Conservation (phyloP, 2,888 invertebrate species). For the Gandaritis pyraliata region DNA sequence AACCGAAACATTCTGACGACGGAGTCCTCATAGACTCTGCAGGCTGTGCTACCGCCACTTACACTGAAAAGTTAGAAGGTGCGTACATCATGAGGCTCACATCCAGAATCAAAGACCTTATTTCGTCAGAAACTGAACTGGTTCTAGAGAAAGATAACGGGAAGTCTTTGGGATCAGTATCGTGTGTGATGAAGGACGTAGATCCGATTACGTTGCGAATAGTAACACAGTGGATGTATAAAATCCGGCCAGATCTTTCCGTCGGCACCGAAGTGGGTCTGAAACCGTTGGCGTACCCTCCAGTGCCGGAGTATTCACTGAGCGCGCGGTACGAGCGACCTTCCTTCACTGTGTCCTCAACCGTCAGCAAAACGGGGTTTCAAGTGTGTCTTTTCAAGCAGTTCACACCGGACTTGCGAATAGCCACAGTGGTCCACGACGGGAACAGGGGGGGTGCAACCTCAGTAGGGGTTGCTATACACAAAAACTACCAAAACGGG, state of each 20-base stretch:
- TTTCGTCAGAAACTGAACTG: constrained; percentile 74
- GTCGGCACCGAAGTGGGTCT: constrained; percentile 69
- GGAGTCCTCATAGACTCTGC: constrained; percentile 68
- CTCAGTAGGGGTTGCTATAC: constrained; percentile 67
- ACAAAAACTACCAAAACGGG: constrained; percentile 66
- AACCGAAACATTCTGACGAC: constrained; percentile 59
- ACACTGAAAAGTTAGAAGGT: constrained; percentile 63
- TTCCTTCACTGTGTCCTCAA: constrained; percentile 64
- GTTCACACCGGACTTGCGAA: constrained; percentile 65
- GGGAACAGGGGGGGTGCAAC: constrained; percentile 55
- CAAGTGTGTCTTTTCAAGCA: constrained; percentile 73
- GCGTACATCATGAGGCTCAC: constrained; percentile 67
- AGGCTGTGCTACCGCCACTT: constrained; percentile 74
- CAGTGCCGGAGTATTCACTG: constrained; percentile 63
- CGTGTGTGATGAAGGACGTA: constrained; percentile 68
- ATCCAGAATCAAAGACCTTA: constrained; percentile 71
- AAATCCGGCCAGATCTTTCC: constrained; percentile 61
- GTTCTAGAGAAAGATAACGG: constrained; percentile 64
- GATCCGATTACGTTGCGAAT: constrained; percentile 68
- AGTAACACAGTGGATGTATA: constrained; percentile 73
- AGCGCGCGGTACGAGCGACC: constrained; percentile 68
- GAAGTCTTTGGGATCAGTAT: constrained; percentile 61
- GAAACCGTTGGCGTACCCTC: constrained; percentile 60
- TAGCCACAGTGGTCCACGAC: constrained; percentile 71
- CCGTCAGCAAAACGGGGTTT: constrained; percentile 65